Evolutionary conservation across 2,797 vertebrate species (phyloP).

Genomic region (Valencia hispanica): DNA sequence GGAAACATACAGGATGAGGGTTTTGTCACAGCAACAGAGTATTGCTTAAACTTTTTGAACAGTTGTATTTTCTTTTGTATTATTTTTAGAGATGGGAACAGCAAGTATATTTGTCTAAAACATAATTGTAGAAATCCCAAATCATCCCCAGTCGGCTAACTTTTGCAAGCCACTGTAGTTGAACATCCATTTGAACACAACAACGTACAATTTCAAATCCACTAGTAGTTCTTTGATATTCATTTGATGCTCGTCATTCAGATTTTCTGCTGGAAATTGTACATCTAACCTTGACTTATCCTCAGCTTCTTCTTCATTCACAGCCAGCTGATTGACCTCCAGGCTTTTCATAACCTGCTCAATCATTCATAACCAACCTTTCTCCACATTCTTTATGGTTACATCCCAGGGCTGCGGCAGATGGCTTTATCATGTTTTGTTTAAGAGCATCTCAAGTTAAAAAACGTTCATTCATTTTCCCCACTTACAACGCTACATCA

Average conservation of each 20-base stretch:
- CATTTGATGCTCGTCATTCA: background rate
- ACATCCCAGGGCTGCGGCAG: background rate
- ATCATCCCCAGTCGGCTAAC: background rate
- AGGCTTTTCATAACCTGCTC: slow-evolving; percentile 16
- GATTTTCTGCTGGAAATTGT: background rate
- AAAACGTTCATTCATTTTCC: background rate
- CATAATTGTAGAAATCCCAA: background rate
- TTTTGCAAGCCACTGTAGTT: background rate
- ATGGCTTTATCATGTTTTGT: background rate
- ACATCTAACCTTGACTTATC: slow-evolving; percentile 3
- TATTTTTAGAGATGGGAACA: background rate
- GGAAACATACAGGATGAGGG: background rate
- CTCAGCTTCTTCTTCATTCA: background rate
- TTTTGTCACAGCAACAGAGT: background rate
- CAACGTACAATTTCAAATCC: background rate
- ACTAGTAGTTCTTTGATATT: background rate
- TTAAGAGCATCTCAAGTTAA: slow-evolving; percentile 12
- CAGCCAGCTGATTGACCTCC: slow-evolving; percentile 20
- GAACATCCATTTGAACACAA: background rate
- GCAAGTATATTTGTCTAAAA: background rate
- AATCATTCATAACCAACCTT: slow-evolving; percentile 27
- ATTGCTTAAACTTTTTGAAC: background rate
- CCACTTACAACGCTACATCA: background rate
- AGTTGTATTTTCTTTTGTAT: background rate
- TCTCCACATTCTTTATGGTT: slow-evolving; percentile 9